Evolutionary conservation across 1,140 invertebrate species (phyloP), one percentile per base, ranked within the genome.

Genomic region (Drosophila kanapiae): DNA sequence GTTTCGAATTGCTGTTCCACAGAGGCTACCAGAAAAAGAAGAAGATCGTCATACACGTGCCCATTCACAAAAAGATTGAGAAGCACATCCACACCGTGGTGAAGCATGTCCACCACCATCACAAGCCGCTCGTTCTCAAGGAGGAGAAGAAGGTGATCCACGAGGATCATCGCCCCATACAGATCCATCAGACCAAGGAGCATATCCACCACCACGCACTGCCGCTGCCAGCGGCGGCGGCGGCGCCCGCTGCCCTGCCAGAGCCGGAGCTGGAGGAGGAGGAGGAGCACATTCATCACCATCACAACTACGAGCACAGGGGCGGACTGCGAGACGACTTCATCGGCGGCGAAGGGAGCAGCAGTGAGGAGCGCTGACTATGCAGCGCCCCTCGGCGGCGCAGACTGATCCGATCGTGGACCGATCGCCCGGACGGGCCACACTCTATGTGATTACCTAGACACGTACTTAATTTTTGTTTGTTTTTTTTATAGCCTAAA

Each of bases 71-170:
- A 37, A 92, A 92, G 67, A 91, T 93, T 16, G 92, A 93, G 62
- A 92, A 93, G 65, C 92, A 93, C 65, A 82, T 87, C 6, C 92
- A 93, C 35, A 93, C 92, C 6, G 69, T 93, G 23, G 75, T 92
- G 9, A 93, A 93, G 61, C 90, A 92, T 43, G 79, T 93, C 11
- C 92, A 93, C 74, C 92, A 93, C 74, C 92, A 93, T 65, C 92
- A 93, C 74, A 93, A 92, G 70, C 92, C 92, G 8, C 84, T 92
- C 62, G 86, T 93, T 14, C 80, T 92, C 14, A 93, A 93, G 62
- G 92, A 93, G 81, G 91, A 93, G 56, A 91, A 92, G 61, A 92
- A 91, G 53, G 82, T 93, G 3, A 91, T 92, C 14, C 88, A 91
- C 42, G 82, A 92, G 48, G 91, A 92, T 53, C 82, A 92, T 68